phyloP scores from a whole-genome alignment of 2,888 invertebrate species.

The Rhopalosiphum nymphaeae region DNA sequence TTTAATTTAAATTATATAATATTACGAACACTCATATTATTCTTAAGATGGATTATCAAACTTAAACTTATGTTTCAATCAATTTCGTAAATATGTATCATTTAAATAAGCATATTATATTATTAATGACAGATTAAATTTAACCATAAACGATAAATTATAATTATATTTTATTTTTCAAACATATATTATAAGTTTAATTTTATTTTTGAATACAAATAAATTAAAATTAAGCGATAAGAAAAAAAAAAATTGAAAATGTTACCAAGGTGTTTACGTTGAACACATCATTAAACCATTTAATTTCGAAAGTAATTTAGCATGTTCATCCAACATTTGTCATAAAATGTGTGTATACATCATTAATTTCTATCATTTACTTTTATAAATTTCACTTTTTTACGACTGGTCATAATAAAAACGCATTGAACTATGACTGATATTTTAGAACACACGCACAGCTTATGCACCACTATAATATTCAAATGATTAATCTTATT shows the following conservation, averaged over 20 bases:
- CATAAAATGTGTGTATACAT: neutral
- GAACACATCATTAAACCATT: neutral
- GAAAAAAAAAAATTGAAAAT: neutral
- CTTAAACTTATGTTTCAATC: neutral
- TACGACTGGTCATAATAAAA: neutral
- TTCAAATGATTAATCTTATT: neutral
- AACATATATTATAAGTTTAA: neutral
- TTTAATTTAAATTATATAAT: neutral
- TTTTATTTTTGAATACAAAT: neutral
- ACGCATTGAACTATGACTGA: neutral
- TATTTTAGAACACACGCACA: neutral
- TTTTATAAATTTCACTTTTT: neutral
- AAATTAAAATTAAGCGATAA: neutral
- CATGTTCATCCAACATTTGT: neutral
- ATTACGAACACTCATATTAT: neutral
- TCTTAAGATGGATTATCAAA: neutral
- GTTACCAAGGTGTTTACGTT: neutral
- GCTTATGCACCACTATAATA: neutral
- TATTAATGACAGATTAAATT: neutral
- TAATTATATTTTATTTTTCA: neutral
- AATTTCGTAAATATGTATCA: neutral
- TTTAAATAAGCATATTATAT: neutral
- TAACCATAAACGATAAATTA: neutral
- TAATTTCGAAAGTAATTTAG: neutral
- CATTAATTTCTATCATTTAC: neutral